Percentiles rank a stretch among this genome's conserved stretches.
Conservation (phyloP, 1,140 invertebrate species). For the Sitobion miscanthi region DNA sequence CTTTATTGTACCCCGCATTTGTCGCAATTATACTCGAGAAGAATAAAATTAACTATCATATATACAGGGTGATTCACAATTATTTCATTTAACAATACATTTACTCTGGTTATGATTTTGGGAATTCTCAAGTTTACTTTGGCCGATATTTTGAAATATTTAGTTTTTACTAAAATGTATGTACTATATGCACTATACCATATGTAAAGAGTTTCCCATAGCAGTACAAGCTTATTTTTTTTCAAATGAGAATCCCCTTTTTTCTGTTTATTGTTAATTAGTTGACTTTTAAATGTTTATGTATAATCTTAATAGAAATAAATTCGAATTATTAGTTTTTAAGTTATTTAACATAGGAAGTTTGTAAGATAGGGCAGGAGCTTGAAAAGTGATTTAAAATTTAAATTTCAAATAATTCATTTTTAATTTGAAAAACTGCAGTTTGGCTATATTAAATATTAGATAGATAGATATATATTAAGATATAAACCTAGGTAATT, state of each 20-base stretch:
- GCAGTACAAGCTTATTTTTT: background rate
- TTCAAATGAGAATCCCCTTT: background rate
- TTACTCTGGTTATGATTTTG: background rate
- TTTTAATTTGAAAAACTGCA: background rate
- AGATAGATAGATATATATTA: too few species aligned
- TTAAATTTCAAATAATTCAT: background rate
- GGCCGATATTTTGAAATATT: background rate
- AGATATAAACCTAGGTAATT: too few species aligned
- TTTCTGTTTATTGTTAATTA: too few species aligned
- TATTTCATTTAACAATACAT: background rate
- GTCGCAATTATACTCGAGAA: background rate
- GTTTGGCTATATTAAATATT: too few species aligned
- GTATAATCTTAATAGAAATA: too few species aligned
- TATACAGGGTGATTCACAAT: background rate
- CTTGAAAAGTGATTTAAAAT: background rate
- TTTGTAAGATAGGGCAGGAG: too few species aligned
- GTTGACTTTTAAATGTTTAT: background rate
- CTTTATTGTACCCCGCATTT: background rate
- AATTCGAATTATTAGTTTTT: too few species aligned
- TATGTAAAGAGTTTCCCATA: background rate
- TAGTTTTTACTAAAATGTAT: background rate
- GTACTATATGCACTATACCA: background rate
- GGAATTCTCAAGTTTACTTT: background rate
- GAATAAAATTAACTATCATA: background rate
- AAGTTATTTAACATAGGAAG: too few species aligned